These are phyloP conservation scores for Crypturellus undulatus DNA, from an alignment of 2,113 vertebrate genomes.

Conservation along the genomic window DNA sequence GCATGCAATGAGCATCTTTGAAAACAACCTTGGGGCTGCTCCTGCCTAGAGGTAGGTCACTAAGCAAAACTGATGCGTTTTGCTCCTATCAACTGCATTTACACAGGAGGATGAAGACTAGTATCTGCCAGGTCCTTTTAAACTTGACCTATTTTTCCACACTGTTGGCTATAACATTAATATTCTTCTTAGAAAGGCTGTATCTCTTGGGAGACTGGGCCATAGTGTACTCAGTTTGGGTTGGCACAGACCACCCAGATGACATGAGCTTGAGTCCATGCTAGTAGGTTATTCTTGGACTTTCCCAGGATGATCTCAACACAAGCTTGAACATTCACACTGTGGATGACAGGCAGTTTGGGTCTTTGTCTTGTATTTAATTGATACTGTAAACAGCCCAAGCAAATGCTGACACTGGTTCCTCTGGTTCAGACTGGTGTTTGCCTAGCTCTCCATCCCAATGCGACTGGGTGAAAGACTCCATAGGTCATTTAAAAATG, in stretches of 20 bases:
- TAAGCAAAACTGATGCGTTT: not conserved
- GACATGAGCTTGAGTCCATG: rapidly evolving
- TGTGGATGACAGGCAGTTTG: not conserved
- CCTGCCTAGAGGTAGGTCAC: not conserved
- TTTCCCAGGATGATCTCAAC: not conserved
- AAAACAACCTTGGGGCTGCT: not conserved
- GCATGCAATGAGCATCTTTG: not conserved
- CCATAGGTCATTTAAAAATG: not conserved
- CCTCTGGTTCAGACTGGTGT: not conserved
- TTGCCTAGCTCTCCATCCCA: not conserved
- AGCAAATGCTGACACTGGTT: too few species aligned
- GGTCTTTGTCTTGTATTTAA: not conserved
- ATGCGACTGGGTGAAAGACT: not conserved
- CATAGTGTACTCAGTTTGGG: not conserved
- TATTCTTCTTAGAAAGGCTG: not conserved
- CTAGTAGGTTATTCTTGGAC: rapidly evolving
- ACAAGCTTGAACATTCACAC: not conserved
- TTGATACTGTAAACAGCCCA: not conserved
- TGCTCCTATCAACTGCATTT: not conserved
- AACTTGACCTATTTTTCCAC: not conserved
- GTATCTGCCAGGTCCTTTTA: not conserved
- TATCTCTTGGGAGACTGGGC: not conserved
- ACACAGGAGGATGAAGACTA: rapidly evolving
- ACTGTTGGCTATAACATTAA: rapidly evolving
- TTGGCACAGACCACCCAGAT: rapidly evolving